phyloP scores from a whole-genome alignment of 2,888 invertebrate species.

The Ectemnius lituratus region DNA sequence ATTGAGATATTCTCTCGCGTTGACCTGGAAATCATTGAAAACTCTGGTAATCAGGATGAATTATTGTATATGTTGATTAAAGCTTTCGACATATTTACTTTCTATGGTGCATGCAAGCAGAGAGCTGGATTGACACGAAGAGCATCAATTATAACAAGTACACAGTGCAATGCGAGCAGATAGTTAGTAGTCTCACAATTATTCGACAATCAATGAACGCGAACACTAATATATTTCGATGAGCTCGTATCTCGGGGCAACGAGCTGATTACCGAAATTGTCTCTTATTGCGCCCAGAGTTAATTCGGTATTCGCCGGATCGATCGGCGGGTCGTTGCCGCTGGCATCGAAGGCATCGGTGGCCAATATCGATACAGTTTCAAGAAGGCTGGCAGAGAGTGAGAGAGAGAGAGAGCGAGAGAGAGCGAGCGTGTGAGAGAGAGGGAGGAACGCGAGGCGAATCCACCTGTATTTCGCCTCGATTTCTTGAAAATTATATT shows the following conservation, averaged over 20 bases:
- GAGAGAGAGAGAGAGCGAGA: neutral
- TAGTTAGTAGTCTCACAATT: too few relatives aligned
- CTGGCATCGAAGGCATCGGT: conserved; percentile 4
- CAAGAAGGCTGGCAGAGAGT: too few relatives aligned
- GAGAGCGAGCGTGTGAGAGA: too few relatives aligned
- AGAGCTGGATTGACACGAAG: too few relatives aligned
- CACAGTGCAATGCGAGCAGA: too few relatives aligned
- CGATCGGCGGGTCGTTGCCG: conserved; percentile 5
- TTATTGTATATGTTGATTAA: too few relatives aligned
- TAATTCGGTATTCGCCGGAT: conserved; percentile 50
- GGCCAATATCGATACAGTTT: conserved; percentile 41
- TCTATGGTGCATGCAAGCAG: too few relatives aligned
- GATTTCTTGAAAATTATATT: conserved; percentile 62
- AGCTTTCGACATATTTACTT: too few relatives aligned
- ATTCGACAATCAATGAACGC: conserved; percentile 5
- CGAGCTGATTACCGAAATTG: conserved; percentile 57
- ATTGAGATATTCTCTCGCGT: too few relatives aligned
- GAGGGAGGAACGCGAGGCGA: conserved; percentile 41
- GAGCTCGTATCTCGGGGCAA: conserved; percentile 44
- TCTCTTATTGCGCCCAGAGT: conserved; percentile 40
- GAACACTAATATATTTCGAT: conserved; percentile 18
- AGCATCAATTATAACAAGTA: too few relatives aligned
- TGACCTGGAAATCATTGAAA: too few relatives aligned
- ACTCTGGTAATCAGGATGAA: too few relatives aligned
- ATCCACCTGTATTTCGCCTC: conserved; percentile 42